Percentiles rank a stretch among this genome's conserved stretches.
Conservation (phyloP, 2,113 vertebrate species). For the Phocoena phocoena region DNA sequence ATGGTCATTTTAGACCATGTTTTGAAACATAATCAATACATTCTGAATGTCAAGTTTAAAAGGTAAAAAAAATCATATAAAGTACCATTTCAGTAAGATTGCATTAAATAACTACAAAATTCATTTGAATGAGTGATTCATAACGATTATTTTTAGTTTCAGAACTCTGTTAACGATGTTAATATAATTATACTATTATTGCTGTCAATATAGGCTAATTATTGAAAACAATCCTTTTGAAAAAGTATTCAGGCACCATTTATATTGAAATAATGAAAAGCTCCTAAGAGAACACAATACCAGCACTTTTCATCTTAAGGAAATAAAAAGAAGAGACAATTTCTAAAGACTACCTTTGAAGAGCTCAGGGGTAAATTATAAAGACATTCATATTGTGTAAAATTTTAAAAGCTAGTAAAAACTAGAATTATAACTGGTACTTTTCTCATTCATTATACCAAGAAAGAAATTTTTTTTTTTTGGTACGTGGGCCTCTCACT, state of each 20-base stretch:
- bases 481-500: no score
- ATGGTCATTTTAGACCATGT: not conserved
- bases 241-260: not conserved
- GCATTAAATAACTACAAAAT: not conserved
- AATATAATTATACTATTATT: not conserved
- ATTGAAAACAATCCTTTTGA: not conserved
- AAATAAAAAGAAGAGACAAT: not conserved
- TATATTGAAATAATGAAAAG: not conserved
- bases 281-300: not conserved
- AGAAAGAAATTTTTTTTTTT: no score
- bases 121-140: not conserved
- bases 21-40: not conserved
- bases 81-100: constrained; percentile 21
- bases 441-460: not conserved
- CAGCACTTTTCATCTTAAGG: not conserved
- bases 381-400: not conserved
- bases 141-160: not conserved
- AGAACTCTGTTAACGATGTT: not conserved
- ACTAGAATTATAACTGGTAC: not conserved
- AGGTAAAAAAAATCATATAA: not conserved
- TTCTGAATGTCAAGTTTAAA: constrained; percentile 28
- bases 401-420: not conserved
- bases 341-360: not conserved
- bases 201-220: not conserved
- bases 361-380: not conserved